Conservation (phyloP, 1,140 invertebrate genomes). For the Agraylea sexmaculata region DNA sequence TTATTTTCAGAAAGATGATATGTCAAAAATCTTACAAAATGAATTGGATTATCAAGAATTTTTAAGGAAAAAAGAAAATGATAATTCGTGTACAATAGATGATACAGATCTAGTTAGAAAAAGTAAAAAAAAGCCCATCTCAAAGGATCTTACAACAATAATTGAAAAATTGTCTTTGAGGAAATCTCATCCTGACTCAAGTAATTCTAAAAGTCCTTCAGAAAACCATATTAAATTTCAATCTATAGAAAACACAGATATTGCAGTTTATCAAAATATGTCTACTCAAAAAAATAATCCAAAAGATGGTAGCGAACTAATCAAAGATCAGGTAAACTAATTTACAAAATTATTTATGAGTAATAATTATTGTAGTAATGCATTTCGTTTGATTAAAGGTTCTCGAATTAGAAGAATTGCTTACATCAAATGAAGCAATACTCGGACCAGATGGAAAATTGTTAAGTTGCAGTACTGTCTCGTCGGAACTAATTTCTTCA, state of each 20-base stretch:
- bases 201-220: slow-evolving; percentile 17
- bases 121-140: slow-evolving; percentile 28
- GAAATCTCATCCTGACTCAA: slow-evolving; percentile 24
- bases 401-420: slow-evolving; percentile 40
- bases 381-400: slow-evolving; percentile 34
- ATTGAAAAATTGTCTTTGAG: slow-evolving; percentile 32
- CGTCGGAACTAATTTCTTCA: slow-evolving; percentile 21
- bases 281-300: slow-evolving; percentile 20
- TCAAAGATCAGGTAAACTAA: slow-evolving; percentile 35
- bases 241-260: slow-evolving; percentile 36
- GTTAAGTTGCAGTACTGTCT: slow-evolving; percentile 26
- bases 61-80: slow-evolving; percentile 23
- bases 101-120: neutral
- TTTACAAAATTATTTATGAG: slow-evolving; percentile 6
- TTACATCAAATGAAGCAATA: slow-evolving; percentile 39
- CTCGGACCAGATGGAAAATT: slow-evolving; percentile 49
- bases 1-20: slow-evolving; percentile 29
- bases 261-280: slow-evolving; percentile 40
- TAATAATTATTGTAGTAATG: neutral
- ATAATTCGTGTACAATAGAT: slow-evolving; percentile 17
- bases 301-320: slow-evolving; percentile 32
- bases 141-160: slow-evolving; percentile 48
- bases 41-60: slow-evolving; percentile 33
- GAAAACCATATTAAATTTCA: slow-evolving; percentile 31
- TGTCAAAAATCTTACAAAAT: slow-evolving; percentile 30